phyloP scores from a whole-genome alignment of 2,888 invertebrate species.

The Calephelis perditalis region DNA sequence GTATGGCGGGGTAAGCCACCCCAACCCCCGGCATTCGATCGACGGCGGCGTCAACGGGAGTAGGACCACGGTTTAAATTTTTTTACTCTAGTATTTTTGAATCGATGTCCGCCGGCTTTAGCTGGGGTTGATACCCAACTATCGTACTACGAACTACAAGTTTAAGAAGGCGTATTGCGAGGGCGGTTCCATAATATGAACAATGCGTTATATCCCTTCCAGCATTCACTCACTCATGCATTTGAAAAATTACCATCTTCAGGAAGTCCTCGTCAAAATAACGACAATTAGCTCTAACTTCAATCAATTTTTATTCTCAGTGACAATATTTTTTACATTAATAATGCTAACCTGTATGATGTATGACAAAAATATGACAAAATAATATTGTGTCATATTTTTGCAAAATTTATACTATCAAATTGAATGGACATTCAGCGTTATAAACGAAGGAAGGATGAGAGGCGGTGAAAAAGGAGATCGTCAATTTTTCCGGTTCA shows the following conservation, averaged over 20 bases:
- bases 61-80: conserved; percentile 42
- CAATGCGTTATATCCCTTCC: conserved; percentile 63
- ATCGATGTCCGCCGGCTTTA: conserved; percentile 46
- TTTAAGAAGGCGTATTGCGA: conserved; percentile 35
- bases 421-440: conserved; percentile 37
- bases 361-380: too few relatives aligned
- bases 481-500: conserved; percentile 76
- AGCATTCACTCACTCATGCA: conserved; percentile 50
- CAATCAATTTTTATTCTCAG: conserved; percentile 50
- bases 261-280: conserved; percentile 44
- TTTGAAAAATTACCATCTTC: conserved; percentile 44
- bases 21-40: conserved; percentile 48
- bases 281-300: conserved; percentile 57
- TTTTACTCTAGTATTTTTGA: conserved; percentile 39
- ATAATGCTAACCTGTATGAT: too few relatives aligned
- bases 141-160: conserved; percentile 43
- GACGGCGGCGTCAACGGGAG: conserved; percentile 40
- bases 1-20: conserved; percentile 57
- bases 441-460: conserved; percentile 57
- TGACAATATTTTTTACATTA: too few relatives aligned
- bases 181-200: conserved; percentile 45
- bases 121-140: conserved; percentile 45
- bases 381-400: background rate
- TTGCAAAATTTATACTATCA: background rate
- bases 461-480: conserved; percentile 66